Evolutionary conservation across 2,113 vertebrate species (phyloP).

Genomic region (Nycticryphes semicollaris): DNA sequence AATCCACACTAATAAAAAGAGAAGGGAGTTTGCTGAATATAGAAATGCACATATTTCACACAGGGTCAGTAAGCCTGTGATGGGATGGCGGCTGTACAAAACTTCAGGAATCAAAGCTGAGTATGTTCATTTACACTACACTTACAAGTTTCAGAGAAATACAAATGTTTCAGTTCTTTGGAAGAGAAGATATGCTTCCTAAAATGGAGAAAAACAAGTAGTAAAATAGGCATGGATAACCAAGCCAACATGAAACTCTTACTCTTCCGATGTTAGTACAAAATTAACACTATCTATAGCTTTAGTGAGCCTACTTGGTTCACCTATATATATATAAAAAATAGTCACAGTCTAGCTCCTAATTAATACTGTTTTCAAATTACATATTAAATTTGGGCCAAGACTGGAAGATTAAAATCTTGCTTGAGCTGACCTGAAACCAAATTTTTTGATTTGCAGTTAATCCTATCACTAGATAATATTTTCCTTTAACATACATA

Average conservation of each 20-base stretch:
- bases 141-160: not conserved
- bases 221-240: not conserved
- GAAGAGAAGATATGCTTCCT: slow-evolving; percentile 4
- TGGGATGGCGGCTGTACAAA: not conserved
- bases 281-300: not conserved
- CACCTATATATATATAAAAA: not conserved
- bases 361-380: slow-evolving; percentile 20
- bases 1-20: not conserved
- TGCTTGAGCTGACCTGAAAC: not conserved
- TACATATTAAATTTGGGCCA: not conserved
- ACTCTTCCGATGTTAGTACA: not conserved
- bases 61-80: not conserved
- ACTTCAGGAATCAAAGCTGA: not conserved
- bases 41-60: not conserved
- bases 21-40: not conserved
- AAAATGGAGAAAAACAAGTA: not conserved
- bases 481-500: not conserved
- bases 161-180: not conserved
- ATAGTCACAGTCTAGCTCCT: not conserved
- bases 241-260: not conserved
- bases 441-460: not conserved
- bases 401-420: not conserved
- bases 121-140: not conserved
- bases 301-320: not conserved
- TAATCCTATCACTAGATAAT: not conserved